Evolutionary conservation across 92 coral and sea anemone species (phyloP), one percentile per base, ranked within the genome.

Genomic region (Parazoanthus atlanticus): DNA sequence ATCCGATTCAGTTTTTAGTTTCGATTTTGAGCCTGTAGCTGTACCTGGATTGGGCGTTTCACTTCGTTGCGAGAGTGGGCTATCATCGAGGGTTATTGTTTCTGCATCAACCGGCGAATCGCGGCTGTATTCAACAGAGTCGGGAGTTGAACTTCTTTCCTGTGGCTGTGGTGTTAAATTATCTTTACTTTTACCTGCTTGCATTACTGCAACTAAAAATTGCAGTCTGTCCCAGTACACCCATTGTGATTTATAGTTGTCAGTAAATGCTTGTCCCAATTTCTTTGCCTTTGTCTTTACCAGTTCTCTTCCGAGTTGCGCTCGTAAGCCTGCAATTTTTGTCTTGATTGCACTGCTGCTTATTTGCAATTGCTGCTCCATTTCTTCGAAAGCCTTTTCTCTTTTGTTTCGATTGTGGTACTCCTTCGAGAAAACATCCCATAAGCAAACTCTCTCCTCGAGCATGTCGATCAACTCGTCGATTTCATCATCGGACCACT

Each of bases 151-250:
- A 70, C 86, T 82, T 41, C 47, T 41, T 5, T 41, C 9, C 0
- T 41, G 47, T 0, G 47, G 47, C 9, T 41, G 47, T 56, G 74
- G 86, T 49, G 12, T 2, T 12, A 91, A 49, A 84, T 75, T 89
- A 76, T 91, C 91, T 85, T 58, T 84, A 47, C 89, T 91, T 69
- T 89, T 86, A 26, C 91, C 72, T 33, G 91, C 91, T 58, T 91
- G 85, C 80, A 80, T 72, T 26, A 89, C 91, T 66, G 94, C 83
- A 61, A 38, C 67, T 36, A 85, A 67, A 75, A 89, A 89, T 73
- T 89, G 90, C 47, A 89, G 85, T 58, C 82, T 33, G 41, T 91
- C 92, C 92, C 92, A 91, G 74, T 64, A 89, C 1, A 82, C 52
- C 92, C 90, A 89, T 41, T 75, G 65, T 34, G 92, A 89, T 52